Evolutionary conservation across 1,140 invertebrate genomes (phyloP).

Genomic region (Teleopsis dalmanni): DNA sequence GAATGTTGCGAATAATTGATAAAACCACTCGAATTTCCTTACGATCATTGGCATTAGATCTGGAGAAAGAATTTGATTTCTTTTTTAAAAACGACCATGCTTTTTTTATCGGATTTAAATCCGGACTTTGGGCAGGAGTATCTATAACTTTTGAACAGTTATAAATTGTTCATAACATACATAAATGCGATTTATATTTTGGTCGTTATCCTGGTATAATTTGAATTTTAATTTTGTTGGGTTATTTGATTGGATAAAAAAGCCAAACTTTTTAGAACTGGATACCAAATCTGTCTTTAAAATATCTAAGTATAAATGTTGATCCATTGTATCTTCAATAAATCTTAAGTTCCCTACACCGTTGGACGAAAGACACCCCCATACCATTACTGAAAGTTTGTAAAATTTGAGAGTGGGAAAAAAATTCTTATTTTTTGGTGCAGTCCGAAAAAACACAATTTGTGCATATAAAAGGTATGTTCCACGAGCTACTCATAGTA

Average conservation of each 20-base stretch:
- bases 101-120: conserved; percentile 8
- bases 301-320: conserved; percentile 7
- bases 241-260: neutral
- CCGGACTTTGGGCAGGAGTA: conserved; percentile 9
- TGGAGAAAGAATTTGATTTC: too few species aligned
- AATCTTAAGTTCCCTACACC: neutral
- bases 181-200: conserved; percentile 1
- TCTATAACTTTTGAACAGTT: conserved; percentile 5
- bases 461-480: too few species aligned
- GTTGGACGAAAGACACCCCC: conserved; percentile 7
- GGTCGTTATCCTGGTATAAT: neutral
- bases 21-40: too few species aligned
- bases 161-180: neutral
- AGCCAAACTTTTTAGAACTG: conserved; percentile 6
- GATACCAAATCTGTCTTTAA: conserved; percentile 1
- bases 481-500: too few species aligned
- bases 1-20: too few species aligned
- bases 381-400: conserved; percentile 8
- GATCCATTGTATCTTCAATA: conserved; percentile 7
- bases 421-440: conserved; percentile 4
- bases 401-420: conserved; percentile 4
- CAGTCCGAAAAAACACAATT: too few species aligned
- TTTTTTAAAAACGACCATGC: too few species aligned
- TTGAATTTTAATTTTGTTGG: neutral
- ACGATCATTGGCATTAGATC: too few species aligned